Conservation (phyloP, 2,888 invertebrate genomes). For the Saturnia japonica region DNA sequence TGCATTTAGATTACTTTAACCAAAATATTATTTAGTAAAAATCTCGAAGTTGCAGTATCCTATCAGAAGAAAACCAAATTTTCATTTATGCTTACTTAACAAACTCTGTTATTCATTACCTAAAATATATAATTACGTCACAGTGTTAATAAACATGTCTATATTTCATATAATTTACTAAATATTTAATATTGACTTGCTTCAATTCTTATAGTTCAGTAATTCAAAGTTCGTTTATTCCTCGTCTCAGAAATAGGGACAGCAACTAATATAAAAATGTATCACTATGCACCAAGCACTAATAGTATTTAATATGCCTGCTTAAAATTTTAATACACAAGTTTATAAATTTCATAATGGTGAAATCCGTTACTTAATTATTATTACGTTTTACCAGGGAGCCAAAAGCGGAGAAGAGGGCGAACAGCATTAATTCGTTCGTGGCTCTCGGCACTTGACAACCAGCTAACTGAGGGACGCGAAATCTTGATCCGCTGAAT, state of each 20-base stretch:
- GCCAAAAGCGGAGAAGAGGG: slow-evolving; percentile 92
- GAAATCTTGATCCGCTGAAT: slow-evolving; percentile 71
- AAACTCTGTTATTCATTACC: neutral
- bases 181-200: neutral
- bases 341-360: neutral
- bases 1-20: neutral
- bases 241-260: neutral
- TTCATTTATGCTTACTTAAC: slow-evolving; percentile 14
- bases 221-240: neutral
- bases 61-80: slow-evolving; percentile 8
- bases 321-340: neutral
- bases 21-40: neutral
- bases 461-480: slow-evolving; percentile 82
- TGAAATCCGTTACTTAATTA: slow-evolving; percentile 23
- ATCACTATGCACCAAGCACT: slow-evolving; percentile 73
- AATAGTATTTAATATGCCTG: slow-evolving; percentile 32
- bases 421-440: slow-evolving; percentile 92
- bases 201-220: neutral
- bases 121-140: neutral
- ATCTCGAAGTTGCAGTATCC: slow-evolving; percentile 18
- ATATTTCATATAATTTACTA: neutral
- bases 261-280: slow-evolving; percentile 9
- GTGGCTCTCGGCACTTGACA: slow-evolving; percentile 88
- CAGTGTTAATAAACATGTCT: neutral
- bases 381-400: slow-evolving; percentile 78